Evolutionary conservation across 2,888 invertebrate species (phyloP), one percentile per base, ranked within the genome.

Genomic region (Brachyptera risi): DNA sequence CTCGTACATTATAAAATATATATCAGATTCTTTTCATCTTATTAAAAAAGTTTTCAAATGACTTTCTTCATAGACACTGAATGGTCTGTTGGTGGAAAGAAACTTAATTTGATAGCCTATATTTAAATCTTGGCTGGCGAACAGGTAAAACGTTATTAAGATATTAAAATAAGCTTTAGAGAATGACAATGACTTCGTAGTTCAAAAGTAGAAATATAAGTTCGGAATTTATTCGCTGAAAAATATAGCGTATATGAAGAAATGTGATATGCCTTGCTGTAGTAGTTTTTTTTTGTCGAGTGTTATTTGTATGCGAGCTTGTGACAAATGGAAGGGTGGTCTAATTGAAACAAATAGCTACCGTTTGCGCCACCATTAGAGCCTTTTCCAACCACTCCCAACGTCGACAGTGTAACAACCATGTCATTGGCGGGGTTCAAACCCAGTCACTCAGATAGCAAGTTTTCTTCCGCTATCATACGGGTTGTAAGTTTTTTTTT

Each of bases 341-440:
- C n/a, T 47, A 47, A 47, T 47, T 47, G 47, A 47, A 47, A 47
- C 47, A 47, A 47, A 47, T 19, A n/a, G 47, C 47, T 47, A 24
- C 24, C 21, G 21, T 47, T 47, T 47, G 23, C 19, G 47, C 24
- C 11, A n/a, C 47, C 24, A 2, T 21, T 23, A 9, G 47, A n/a
- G n/a, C 2, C 47, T 21, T 11, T 31, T 31, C 7, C 31, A 7
- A n/a, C n/a, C n/a, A n/a, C n/a, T n/a, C n/a, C n/a, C n/a, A n/a
- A n/a, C 19, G 19, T 3, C 42, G 42, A 9, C 19, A 13, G 38
- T 24, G 9, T 47, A 47, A 47, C n/a, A 21, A 21, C 5, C n/a
- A 15, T 47, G 47, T 47, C 47, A 47, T 23, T 21, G 47, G 23
- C 47, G 23, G 23, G 47, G 47, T 47, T 47, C 47, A 47, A 47